A percentile compares a stretch with the other conserved stretches of the same genome.
Conservation (phyloP, 2,113 vertebrate species). For the Charadrius vociferus region DNA sequence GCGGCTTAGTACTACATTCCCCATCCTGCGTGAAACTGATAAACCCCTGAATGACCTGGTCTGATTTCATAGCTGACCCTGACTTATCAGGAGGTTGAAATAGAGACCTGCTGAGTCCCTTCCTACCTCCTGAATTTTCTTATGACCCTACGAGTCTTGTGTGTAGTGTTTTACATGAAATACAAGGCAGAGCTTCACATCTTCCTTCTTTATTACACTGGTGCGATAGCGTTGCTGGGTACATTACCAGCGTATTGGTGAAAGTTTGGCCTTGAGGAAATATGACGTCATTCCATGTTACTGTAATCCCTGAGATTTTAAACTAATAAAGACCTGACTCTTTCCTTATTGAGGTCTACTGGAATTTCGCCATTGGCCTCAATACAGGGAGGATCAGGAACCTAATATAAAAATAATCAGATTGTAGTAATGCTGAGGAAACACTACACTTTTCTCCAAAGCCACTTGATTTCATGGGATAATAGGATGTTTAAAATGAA, state of each 20-base stretch:
- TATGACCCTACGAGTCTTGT: neutral
- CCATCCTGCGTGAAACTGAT: neutral
- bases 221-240: rapidly evolving
- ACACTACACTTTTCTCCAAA: neutral
- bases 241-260: neutral
- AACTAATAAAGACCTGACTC: neutral
- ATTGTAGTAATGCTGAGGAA: slow-evolving; percentile 4
- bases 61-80: neutral
- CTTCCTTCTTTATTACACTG: neutral
- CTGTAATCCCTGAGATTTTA: neutral
- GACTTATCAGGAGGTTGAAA: neutral
- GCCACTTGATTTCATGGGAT: neutral
- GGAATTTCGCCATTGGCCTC: slow-evolving; percentile 12
- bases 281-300: neutral
- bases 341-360: neutral
- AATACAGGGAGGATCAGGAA: neutral
- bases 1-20: neutral
- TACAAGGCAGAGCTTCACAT: neutral
- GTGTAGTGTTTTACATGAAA: neutral
- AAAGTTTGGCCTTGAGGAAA: neutral
- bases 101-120: neutral
- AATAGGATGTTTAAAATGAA: neutral
- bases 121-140: neutral
- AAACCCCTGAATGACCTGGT: neutral
- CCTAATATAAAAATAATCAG: neutral